Conservation (phyloP, 2,113 vertebrate genomes). For the Pedionomus torquatus region DNA sequence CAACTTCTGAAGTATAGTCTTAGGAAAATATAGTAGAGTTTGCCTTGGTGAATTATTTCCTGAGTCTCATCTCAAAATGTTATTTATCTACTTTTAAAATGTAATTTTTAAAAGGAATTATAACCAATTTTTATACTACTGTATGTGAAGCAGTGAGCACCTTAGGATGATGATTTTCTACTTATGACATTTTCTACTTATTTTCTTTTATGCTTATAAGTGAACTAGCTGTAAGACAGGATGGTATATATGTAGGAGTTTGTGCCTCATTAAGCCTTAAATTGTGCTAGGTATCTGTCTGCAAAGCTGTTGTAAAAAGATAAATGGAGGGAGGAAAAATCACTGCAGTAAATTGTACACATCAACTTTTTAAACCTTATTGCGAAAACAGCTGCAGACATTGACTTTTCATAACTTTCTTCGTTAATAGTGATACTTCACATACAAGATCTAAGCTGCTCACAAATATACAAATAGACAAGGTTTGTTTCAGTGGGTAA, state of each 20-base stretch:
- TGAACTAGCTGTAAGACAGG: not conserved
- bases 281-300: not conserved
- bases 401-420: not conserved
- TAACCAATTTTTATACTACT: not conserved
- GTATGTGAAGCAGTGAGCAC: not conserved
- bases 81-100: not conserved
- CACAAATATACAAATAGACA: not conserved
- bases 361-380: not conserved
- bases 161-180: not conserved
- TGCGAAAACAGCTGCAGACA: not conserved
- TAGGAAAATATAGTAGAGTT: not conserved
- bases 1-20: not conserved
- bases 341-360: not conserved
- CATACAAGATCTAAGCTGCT: not conserved
- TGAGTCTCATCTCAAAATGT: not conserved
- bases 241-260: not conserved
- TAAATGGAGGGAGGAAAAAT: not conserved
- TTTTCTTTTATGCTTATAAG: not conserved
- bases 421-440: not conserved
- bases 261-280: slow-evolving; percentile 1
- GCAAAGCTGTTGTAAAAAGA: not conserved
- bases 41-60: not conserved
- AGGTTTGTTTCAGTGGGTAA: not conserved
- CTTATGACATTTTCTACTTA: not conserved
- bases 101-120: not conserved